Evolutionary conservation across 2,888 invertebrate genomes (phyloP), one percentile per base, ranked within the genome.

Genomic region (Epiperipatus broadwayi): DNA sequence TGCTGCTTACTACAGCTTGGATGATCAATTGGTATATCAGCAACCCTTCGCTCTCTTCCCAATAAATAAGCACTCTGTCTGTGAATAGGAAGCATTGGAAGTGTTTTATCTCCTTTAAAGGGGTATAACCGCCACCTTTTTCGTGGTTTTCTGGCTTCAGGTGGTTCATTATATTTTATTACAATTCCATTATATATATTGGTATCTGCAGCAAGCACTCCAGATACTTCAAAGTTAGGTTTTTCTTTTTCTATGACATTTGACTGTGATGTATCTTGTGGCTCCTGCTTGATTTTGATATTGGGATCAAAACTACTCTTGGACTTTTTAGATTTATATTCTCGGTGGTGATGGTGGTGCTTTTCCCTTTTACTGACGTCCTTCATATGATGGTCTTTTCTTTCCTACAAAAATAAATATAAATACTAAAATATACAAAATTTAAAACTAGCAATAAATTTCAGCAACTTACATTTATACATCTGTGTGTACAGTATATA

Each of bases 1-100:
- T 97, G 97, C 56, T 97, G 97, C 58, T 97, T 97, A 33, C 91
- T 93, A 56, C 93, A 85, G 4, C 91, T 91, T 0, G 97, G 97
- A 67, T 99, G 97, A 61, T 97, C 97, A n/a, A 95, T 71, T 1
- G 91, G 77, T 46, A 97, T 75, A 63, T 99, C 97, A 1, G 80
- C 87, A 4, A 97, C 74, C 57, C 81, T 79, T 47, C 93, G 71
- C 55, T 97, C 93, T 40, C 95, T 71, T 0, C 97, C 97, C 49
- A 95, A 72, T 33, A 95, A 66, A 65, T 81, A 95, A 27, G 81
- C 87, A 50, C 89, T 89, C 60, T 93, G 91, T 14, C 95, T 71
- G 60, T 97, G 97, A 49, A 99, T 79, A 57, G 91, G 85, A 41
- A 97, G 63, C 5, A 83, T 79, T 12, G 87, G 85, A 42, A 99